Evolutionary conservation across 2,888 invertebrate genomes (phyloP), one percentile per base, ranked within the genome.

Genomic region (Acrobasis consociella): DNA sequence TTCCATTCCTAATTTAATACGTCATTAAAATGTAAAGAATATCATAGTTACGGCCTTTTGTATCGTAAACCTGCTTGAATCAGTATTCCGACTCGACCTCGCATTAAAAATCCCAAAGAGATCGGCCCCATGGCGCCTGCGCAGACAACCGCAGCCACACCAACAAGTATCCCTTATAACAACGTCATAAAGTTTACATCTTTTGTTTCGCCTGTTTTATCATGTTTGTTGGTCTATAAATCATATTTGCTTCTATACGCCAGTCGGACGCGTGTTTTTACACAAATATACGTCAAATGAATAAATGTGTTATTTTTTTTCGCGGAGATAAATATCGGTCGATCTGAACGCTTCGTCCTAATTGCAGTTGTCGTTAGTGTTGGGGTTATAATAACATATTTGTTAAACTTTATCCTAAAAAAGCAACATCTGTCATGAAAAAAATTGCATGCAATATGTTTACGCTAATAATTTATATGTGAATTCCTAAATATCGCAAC

Each of bases 101-200:
- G 81, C 80, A 82, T 84, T 83, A 86, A 80, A 88, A 89, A 89
- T 82, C 78, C 79, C 75, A 73, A 77, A 82, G 87, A 89, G 89
- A 86, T 80, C 83, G 82, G 79, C 82, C 78, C 73, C 74, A 81
- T 86, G 91, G 91, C 91, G 91, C 91, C 91, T 88, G 77, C 73
- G 77, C 69, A 72, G 77, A 73, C 68, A 67, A 64, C 62, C 67
- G 68, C 68, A 68, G 64, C 58, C 64, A 49, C 60, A 46, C 38
- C 58, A 64, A 65, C 64, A 62, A 52, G 64, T 58, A 58, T 11
- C 52, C 67, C 69, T 76, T 81, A 80, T 71, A 2, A 11, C 63
- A 13, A 67, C 9, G 0, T 0, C 2, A 49, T 72, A 85, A 69
- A 72, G 76, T 69, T 56, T 52, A 66, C 77, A 75, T 80, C 22